Base-by-base conservation (phyloP, 1,140 invertebrate species). In the Colletes latitarsis region DNA sequence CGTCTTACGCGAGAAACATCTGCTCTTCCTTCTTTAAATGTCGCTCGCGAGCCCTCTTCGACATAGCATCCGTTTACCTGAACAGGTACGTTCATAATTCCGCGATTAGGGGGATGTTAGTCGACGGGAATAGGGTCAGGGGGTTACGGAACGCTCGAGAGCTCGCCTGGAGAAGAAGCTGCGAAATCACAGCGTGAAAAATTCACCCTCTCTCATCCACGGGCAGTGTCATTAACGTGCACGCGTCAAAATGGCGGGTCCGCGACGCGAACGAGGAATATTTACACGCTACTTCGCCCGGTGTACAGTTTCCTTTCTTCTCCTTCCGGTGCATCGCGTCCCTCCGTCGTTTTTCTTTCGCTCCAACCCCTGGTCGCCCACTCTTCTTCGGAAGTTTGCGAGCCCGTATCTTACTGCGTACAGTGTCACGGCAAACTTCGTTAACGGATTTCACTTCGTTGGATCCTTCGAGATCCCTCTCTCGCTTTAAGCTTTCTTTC, bases 371-470 rank as follows among this genome's bases (percentile, higher is more conserved):
- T 9, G 43, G 19, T 8, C 49, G 9, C 68, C 15, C 53, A 30
- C 30, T 57, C 57, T 55, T 72, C 55, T 3, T 63, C 49, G 55
- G 60, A 57, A 86, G 78, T 87, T 87, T 87, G 74, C 86, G 39
- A 87, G 83, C 82, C 86, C 78, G 77, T 87, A 84, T 86, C 75
- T 86, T 70, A 58, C 82, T 49, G 66, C 82, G 82, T 82, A 80
- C 81, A 82, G 85, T 82, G 76, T 84, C 84, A 76, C 78, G 82
- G 77, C 82, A 87, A 87, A 87, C 86, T 87, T 87, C 86, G 86
- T 87, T 86, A 87, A 87, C 84, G 78, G 75, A 87, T 87, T 87
- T 84, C 78, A 70, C 77, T 87, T 52, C 69, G 67, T 52, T 71
- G 84, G 84, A 77, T 86, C 81, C 30, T 72, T 68, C 72, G 62